Evolutionary conservation across 2,888 invertebrate genomes (phyloP).

Genomic region (Buathra laborator): DNA sequence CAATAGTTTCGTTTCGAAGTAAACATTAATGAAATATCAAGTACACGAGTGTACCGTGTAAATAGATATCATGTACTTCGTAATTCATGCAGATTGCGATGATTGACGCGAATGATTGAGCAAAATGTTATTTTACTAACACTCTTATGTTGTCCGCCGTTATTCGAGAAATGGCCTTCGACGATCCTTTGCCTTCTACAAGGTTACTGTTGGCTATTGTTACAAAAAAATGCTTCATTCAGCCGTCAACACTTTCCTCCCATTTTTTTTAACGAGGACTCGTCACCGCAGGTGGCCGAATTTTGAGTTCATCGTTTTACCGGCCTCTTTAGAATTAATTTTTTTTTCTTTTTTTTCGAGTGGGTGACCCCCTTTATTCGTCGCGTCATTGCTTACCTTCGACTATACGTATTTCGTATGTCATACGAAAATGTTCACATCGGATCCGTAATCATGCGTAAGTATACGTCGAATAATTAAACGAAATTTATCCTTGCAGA

Average conservation of each 20-base stretch:
- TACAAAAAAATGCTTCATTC: neutral
- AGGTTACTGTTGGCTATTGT: neutral
- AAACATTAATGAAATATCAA: neutral
- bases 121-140: constrained; percentile 26
- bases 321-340: neutral
- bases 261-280: neutral
- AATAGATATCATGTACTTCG: neutral
- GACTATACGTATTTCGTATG: neutral
- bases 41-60: too few species aligned
- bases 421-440: neutral
- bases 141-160: neutral
- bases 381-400: constrained; percentile 9
- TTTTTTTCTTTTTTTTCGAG: neutral
- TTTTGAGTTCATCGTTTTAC: neutral
- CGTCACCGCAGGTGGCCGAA: constrained; percentile 12
- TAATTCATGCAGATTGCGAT: constrained; percentile 22
- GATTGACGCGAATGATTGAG: constrained; percentile 54
- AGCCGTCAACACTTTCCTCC: neutral
- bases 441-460: neutral
- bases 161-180: constrained; percentile 7
- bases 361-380: constrained; percentile 11
- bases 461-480: neutral
- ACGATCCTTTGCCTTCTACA: neutral
- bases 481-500: constrained; percentile 56
- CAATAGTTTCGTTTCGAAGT: too few species aligned